Conservation (phyloP, 2,113 vertebrate species). For the Poeciliopsis turrubarensis region DNA sequence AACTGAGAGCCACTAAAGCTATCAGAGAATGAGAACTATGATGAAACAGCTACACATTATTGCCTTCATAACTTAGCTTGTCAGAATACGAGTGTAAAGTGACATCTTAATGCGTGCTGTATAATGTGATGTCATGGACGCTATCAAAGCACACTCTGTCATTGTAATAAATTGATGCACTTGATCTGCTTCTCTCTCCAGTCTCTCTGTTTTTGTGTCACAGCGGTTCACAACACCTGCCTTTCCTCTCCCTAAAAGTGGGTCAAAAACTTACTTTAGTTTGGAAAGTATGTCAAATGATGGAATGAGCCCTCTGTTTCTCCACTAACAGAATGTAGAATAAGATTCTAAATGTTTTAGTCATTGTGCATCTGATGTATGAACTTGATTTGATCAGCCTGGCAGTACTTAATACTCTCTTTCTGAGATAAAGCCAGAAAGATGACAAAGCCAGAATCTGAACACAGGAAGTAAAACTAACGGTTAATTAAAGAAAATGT, state of each 20-base stretch:
- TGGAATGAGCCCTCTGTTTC: constrained; percentile 5
- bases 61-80: constrained; percentile 10
- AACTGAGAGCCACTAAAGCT: constrained; percentile 11
- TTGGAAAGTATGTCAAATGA: constrained; percentile 3
- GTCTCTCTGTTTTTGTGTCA: background rate
- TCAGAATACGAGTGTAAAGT: background rate
- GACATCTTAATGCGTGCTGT: constrained; percentile 4
- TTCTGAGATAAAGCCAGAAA: no score
- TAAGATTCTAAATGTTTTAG: background rate
- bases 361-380: no score
- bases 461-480: no score
- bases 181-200: background rate
- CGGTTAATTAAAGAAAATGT: no score
- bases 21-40: constrained; percentile 10
- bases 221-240: background rate
- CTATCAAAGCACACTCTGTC: constrained; percentile 1
- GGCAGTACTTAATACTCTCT: no score
- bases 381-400: no score
- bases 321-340: constrained; percentile 6
- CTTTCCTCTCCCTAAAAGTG: background rate
- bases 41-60: constrained; percentile 8
- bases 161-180: constrained; percentile 1
- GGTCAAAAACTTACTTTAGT: constrained; percentile 2
- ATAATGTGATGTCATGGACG: constrained; percentile 15
- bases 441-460: no score